A percentile compares a stretch with the other conserved stretches of the same genome.
These are phyloP conservation scores for Drosophila oshimai DNA, from an alignment of 1,140 invertebrate genomes.

Conservation along the genomic window DNA sequence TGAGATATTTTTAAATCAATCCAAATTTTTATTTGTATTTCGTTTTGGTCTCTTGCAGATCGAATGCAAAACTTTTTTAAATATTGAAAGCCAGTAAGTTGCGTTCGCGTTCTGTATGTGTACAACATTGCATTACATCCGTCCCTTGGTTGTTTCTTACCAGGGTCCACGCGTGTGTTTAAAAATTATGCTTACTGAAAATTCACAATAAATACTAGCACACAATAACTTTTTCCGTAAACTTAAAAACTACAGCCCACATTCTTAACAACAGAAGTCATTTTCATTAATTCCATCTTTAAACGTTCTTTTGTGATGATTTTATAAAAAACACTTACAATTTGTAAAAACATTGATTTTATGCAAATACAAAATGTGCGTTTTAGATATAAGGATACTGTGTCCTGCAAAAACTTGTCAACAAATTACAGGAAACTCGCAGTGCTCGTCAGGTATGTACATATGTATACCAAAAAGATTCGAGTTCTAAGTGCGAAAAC, in stretches of 20 bases:
- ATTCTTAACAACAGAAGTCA: background rate
- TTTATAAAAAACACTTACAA: background rate
- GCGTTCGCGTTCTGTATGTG: no score
- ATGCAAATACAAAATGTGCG: constrained; percentile 64
- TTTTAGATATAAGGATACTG: constrained; percentile 88
- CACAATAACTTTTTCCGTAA: no score
- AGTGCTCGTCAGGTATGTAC: constrained; percentile 87
- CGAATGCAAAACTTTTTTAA: no score
- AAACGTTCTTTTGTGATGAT: constrained; percentile 1
- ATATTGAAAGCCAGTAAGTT: no score
- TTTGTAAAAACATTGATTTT: constrained; percentile 14
- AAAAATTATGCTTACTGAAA: no score
- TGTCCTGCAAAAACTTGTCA: constrained; percentile 88
- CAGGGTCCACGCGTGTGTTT: no score
- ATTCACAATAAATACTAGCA: no score
- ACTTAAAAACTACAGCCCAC: background rate
- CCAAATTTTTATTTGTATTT: no score
- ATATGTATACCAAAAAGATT: constrained; percentile 14
- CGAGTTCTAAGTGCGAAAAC: background rate
- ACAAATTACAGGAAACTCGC: constrained; percentile 87
- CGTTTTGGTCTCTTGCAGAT: no score
- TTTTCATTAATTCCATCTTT: background rate
- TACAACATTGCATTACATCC: no score
- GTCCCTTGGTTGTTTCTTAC: no score
- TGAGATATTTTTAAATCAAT: no score